phyloP scores from a whole-genome alignment of 2,888 invertebrate genomes.

The Callimorpha dominula region DNA sequence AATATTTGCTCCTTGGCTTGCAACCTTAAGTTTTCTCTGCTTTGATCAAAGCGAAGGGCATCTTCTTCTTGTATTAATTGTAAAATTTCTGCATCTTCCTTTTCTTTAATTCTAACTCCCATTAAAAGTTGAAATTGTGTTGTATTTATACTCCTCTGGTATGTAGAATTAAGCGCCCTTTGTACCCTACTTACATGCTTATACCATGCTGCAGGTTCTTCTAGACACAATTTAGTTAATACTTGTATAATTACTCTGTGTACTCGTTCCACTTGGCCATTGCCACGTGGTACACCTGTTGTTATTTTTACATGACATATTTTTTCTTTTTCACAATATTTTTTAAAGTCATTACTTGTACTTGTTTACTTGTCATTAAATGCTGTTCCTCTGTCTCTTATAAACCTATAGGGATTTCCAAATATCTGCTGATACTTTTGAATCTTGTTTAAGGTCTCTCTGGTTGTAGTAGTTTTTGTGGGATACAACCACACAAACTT shows the following conservation, averaged over 20 bases:
- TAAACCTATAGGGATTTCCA: slow-evolving; percentile 14
- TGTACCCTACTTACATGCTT: slow-evolving; percentile 7
- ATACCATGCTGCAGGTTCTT: too few relatives aligned
- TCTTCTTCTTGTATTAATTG: slow-evolving; percentile 10
- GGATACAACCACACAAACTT: slow-evolving; percentile 22
- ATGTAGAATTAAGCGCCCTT: slow-evolving; percentile 16
- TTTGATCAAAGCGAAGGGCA: neutral
- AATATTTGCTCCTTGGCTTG: slow-evolving; percentile 14
- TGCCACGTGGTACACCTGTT: too few relatives aligned
- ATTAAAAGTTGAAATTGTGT: slow-evolving; percentile 42
- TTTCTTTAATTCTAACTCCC: slow-evolving; percentile 34
- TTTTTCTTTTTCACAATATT: slow-evolving; percentile 12
- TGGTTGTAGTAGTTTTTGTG: slow-evolving; percentile 7
- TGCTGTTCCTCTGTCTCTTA: slow-evolving; percentile 14
- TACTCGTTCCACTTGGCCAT: too few relatives aligned
- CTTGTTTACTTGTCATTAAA: too few relatives aligned
- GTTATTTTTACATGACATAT: too few relatives aligned
- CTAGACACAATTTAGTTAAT: too few relatives aligned
- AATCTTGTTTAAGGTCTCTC: slow-evolving; percentile 10
- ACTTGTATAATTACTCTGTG: too few relatives aligned
- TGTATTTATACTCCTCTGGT: slow-evolving; percentile 28
- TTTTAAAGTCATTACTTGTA: neutral
- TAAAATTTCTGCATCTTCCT: slow-evolving; percentile 23
- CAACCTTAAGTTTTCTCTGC: neutral
- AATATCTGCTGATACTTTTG: slow-evolving; percentile 13